Conservation (phyloP, 1,140 invertebrate species). For the Drosophila kohkoa region DNA sequence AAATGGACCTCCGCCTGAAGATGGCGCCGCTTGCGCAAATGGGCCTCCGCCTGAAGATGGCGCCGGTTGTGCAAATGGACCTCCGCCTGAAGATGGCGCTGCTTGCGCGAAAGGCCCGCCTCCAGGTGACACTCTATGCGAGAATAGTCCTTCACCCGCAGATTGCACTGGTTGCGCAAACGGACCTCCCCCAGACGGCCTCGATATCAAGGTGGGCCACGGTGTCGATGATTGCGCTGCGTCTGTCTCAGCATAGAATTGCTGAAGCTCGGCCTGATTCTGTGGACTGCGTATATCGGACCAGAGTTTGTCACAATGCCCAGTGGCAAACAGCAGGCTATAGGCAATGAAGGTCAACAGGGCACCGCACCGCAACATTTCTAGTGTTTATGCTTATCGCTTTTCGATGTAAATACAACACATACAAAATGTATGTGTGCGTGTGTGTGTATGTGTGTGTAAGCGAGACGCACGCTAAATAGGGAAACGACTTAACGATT, state of each 20-base stretch:
- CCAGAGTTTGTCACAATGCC: conserved; percentile 24
- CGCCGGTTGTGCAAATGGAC: not conserved
- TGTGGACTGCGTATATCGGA: conserved; percentile 43
- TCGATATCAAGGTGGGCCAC: not conserved
- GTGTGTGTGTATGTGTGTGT: conserved; percentile 5
- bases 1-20: not conserved
- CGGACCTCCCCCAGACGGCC: not conserved
- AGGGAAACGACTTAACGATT: conserved; percentile 26
- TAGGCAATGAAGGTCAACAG: conserved; percentile 50
- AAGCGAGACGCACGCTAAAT: not conserved
- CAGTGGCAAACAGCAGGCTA: conserved; percentile 34
- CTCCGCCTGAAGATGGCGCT: not conserved
- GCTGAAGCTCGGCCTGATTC: conserved; percentile 16
- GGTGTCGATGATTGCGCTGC: not conserved
- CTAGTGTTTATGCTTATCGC: conserved; percentile 56
- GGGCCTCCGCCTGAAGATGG: not conserved
- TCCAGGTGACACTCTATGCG: not conserved
- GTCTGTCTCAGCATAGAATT: conserved; percentile 1
- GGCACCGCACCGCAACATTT: conserved; percentile 49
- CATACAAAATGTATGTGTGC: conserved; percentile 14
- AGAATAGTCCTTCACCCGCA: not conserved
- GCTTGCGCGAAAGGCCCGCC: not conserved
- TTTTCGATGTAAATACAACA: conserved; percentile 29
- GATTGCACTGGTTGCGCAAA: not conserved
- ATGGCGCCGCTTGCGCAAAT: not conserved